These are phyloP conservation scores for Eulemur macaco DNA, from an alignment of 2,113 vertebrate species.

Conservation along the genomic window DNA sequence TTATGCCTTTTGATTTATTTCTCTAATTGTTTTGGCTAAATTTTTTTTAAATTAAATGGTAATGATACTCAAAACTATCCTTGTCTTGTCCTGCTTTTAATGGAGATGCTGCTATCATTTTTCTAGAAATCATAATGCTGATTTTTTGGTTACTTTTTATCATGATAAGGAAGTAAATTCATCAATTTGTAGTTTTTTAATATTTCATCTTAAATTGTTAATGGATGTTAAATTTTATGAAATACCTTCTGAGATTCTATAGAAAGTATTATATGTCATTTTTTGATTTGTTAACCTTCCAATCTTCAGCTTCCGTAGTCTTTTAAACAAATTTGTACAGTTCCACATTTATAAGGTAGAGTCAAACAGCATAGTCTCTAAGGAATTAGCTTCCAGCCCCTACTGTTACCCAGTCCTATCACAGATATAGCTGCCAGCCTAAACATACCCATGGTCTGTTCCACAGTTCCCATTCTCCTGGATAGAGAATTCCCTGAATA, in stretches of 20 bases:
- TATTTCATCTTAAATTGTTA: neutral
- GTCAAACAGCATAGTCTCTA: neutral
- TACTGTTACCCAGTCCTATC: neutral
- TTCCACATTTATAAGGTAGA: neutral
- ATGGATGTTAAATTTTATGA: neutral
- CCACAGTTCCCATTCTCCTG: neutral
- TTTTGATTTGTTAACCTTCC: slow-evolving; percentile 25
- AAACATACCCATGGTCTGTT: neutral
- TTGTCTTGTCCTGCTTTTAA: neutral
- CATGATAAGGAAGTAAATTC: slow-evolving; percentile 30
- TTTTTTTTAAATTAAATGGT: neutral
- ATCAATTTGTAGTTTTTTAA: slow-evolving; percentile 34
- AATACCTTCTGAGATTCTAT: slow-evolving; percentile 1
- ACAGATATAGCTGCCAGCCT: neutral
- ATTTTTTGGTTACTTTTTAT: neutral
- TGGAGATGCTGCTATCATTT: neutral
- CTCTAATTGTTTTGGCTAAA: slow-evolving; percentile 38
- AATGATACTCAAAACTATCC: neutral
- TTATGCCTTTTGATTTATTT: slow-evolving; percentile 25
- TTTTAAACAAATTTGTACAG: slow-evolving; percentile 17
- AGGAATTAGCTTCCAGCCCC: neutral
- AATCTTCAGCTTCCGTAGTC: neutral
- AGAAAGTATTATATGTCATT: neutral
- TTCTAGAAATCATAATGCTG: neutral
- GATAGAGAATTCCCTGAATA: neutral